Conservation (phyloP, 2,113 vertebrate species). For the Dasyurus viverrinus region DNA sequence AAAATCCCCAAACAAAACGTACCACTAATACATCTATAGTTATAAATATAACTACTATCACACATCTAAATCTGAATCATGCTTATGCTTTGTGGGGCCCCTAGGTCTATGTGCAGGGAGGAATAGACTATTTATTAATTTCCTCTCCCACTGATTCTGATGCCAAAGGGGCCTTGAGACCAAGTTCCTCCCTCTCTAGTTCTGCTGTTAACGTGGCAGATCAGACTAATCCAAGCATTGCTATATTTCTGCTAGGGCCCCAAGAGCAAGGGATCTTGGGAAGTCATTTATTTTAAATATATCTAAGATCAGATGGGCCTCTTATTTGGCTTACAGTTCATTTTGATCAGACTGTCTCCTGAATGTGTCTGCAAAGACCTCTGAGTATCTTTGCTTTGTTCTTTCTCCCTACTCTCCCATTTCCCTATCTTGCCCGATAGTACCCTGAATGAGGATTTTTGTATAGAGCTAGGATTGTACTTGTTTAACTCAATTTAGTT, state of each 20-base stretch:
- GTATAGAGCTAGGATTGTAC: conserved; percentile 5
- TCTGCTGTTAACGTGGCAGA: background rate
- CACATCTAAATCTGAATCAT: background rate
- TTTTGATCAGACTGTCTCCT: background rate
- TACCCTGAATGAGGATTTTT: conserved; percentile 1
- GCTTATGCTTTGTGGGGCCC: background rate
- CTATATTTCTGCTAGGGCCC: background rate
- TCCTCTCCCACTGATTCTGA: conserved; percentile 16
- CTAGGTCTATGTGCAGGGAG: background rate
- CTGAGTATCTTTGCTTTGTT: background rate
- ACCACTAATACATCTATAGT: background rate
- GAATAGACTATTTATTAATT: conserved; percentile 32
- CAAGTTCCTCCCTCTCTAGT: background rate
- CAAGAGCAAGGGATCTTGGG: background rate
- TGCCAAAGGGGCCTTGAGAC: conserved; percentile 28
- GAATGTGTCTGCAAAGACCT: background rate
- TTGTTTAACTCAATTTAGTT: conserved; percentile 26
- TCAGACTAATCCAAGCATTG: conserved; percentile 16
- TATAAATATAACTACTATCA: conserved; percentile 24
- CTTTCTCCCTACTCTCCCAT: background rate
- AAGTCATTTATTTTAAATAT: conserved; percentile 15
- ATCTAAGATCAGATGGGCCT: background rate
- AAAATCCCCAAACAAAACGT: background rate
- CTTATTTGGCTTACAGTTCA: background rate
- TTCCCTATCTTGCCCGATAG: background rate